Percentiles rank a stretch among this genome's conserved stretches.
Evolutionary conservation across 2,113 vertebrate genomes (phyloP).

Genomic region (Stegostoma tigrinum): DNA sequence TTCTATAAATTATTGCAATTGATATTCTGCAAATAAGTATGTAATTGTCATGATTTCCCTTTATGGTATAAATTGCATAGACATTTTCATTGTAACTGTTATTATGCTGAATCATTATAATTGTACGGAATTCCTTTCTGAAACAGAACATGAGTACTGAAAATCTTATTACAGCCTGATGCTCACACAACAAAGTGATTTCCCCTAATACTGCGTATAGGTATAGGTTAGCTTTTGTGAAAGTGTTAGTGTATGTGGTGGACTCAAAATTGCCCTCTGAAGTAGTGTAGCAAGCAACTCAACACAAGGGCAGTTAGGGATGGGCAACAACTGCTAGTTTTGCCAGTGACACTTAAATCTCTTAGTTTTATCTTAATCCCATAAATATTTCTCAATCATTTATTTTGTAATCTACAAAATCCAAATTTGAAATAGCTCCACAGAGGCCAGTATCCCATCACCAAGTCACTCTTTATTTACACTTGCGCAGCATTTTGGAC

Average conservation of each 20-base stretch:
- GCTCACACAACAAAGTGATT: neutral
- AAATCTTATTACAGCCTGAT: neutral
- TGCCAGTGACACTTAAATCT: no score
- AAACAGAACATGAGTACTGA: no score
- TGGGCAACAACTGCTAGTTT: no score
- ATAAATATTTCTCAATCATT: neutral
- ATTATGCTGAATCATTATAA: neutral
- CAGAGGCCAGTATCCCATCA: no score
- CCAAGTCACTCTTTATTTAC: no score
- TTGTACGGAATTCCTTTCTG: neutral
- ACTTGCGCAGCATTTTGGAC: no score
- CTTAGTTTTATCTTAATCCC: no score
- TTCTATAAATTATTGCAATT: neutral
- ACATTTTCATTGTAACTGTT: neutral
- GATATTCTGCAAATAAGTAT: neutral
- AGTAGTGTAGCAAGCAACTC: no score
- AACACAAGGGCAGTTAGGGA: no score
- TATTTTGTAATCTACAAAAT: neutral
- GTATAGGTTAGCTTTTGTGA: no score
- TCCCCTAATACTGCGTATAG: neutral
- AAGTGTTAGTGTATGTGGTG: no score
- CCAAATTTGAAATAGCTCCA: neutral
- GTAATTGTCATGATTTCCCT: neutral
- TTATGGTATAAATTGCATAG: neutral
- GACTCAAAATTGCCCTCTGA: no score